A percentile compares a stretch with the other conserved stretches of the same genome.
Evolutionary conservation across 2,113 vertebrate species (phyloP).

Genomic region (Amblyornis subalaris): DNA sequence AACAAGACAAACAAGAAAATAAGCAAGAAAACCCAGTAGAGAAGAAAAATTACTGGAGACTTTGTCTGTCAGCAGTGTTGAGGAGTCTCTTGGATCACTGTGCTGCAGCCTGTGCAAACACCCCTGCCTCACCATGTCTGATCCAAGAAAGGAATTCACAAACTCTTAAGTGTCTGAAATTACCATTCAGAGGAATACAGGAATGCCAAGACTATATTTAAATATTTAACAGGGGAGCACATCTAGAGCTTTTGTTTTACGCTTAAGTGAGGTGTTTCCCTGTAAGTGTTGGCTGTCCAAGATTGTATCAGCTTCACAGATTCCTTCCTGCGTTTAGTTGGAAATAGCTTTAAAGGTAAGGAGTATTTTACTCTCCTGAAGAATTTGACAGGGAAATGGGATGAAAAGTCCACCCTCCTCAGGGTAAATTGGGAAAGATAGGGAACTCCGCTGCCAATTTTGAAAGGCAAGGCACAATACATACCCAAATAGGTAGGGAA

Average conservation of each 20-base stretch:
- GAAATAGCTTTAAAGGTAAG: neutral
- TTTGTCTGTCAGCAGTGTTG: neutral
- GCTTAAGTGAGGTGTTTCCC: neutral
- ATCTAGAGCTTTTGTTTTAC: neutral
- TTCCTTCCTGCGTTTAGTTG: neutral
- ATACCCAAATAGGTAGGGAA: neutral
- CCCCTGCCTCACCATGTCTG: rapidly evolving
- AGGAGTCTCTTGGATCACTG: neutral
- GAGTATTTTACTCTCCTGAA: neutral
- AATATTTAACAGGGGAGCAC: neutral
- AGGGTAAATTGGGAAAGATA: neutral
- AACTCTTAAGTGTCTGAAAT: neutral
- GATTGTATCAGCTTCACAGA: neutral
- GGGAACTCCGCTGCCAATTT: neutral
- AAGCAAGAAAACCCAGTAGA: neutral
- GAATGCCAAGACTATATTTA: neutral
- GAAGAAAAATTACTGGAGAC: neutral
- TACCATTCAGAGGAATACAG: neutral
- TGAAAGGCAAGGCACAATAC: neutral
- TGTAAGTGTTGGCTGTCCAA: neutral
- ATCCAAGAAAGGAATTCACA: neutral
- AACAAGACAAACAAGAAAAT: neutral
- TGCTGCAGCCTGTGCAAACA: neutral
- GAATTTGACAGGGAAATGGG: neutral
- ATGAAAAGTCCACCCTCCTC: neutral